Percentiles rank a stretch among this genome's conserved stretches.
Conservation (phyloP, 2,888 invertebrate genomes). For the Drosophila niveifrons region DNA sequence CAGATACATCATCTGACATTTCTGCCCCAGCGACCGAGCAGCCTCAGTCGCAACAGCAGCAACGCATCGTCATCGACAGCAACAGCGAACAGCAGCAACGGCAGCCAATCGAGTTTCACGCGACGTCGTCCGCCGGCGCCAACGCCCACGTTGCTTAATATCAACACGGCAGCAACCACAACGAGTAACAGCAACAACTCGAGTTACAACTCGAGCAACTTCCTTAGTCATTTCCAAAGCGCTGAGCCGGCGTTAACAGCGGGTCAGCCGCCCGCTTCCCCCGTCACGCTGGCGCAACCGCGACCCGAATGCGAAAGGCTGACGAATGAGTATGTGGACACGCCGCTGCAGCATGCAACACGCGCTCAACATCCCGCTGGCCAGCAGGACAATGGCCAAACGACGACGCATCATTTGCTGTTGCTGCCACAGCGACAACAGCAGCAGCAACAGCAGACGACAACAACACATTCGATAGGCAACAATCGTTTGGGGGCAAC, state of each 20-base stretch:
- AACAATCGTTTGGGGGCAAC: conserved; percentile 43
- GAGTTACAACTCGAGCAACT: conserved; percentile 56
- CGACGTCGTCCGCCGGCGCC: conserved; percentile 82
- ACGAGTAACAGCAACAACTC: conserved; percentile 51
- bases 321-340: conserved; percentile 97
- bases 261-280: conserved; percentile 83
- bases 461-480: conserved; percentile 26
- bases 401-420: conserved; percentile 86
- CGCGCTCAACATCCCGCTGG: conserved; percentile 85
- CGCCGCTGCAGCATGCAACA: conserved; percentile 88
- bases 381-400: conserved; percentile 86
- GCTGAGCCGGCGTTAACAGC: conserved; percentile 79
- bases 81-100: conserved; percentile 72
- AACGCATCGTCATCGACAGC: conserved; percentile 80
- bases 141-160: conserved; percentile 49
- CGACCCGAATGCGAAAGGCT: conserved; percentile 94
- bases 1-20: conserved; percentile 83
- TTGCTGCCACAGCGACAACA: conserved; percentile 87
- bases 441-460: conserved; percentile 85
- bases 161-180: conserved; percentile 46
- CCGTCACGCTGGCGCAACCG: conserved; percentile 88
- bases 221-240: conserved; percentile 85
- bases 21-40: conserved; percentile 80
- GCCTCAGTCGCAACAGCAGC: conserved; percentile 83
- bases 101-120: conserved; percentile 84